These are phyloP conservation scores for Charadrius vociferus DNA, from an alignment of 2,113 vertebrate genomes.

Conservation along the genomic window DNA sequence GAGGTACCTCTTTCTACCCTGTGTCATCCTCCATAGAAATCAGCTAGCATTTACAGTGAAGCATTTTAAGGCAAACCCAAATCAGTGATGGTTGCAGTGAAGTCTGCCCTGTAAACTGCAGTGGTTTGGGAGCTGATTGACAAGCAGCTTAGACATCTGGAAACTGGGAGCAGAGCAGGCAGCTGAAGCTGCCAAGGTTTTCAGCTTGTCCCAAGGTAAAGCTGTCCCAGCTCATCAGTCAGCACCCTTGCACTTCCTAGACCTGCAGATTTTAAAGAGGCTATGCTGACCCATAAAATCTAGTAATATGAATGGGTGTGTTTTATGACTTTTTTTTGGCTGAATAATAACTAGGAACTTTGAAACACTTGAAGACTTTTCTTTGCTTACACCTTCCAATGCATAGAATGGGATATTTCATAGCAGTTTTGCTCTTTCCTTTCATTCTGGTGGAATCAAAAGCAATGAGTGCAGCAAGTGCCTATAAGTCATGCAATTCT, in stretches of 20 bases:
- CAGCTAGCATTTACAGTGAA: background rate
- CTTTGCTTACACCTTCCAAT: background rate
- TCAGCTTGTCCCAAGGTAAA: slow-evolving; percentile 21
- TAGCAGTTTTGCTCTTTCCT: background rate
- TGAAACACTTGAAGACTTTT: background rate
- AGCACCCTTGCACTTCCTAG: background rate
- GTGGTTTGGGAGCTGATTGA: slow-evolving; percentile 23
- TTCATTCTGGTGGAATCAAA: background rate
- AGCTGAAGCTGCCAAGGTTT: slow-evolving; percentile 50
- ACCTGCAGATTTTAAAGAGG: background rate
- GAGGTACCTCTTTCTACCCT: background rate
- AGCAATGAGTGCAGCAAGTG: background rate
- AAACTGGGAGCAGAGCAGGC: background rate
- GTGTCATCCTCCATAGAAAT: background rate
- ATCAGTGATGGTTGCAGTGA: background rate
- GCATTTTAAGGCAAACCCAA: background rate
- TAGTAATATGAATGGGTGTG: background rate
- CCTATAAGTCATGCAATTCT: background rate
- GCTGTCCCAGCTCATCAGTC: slow-evolving; percentile 42
- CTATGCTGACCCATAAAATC: background rate
- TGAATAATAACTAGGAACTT: background rate
- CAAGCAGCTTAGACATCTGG: slow-evolving; percentile 34
- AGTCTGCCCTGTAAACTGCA: slow-evolving; percentile 8
- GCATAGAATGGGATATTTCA: background rate
- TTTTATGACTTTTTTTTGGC: background rate